Evolutionary conservation across 1,140 invertebrate genomes (phyloP).

Genomic region (Bombus breviceps): DNA sequence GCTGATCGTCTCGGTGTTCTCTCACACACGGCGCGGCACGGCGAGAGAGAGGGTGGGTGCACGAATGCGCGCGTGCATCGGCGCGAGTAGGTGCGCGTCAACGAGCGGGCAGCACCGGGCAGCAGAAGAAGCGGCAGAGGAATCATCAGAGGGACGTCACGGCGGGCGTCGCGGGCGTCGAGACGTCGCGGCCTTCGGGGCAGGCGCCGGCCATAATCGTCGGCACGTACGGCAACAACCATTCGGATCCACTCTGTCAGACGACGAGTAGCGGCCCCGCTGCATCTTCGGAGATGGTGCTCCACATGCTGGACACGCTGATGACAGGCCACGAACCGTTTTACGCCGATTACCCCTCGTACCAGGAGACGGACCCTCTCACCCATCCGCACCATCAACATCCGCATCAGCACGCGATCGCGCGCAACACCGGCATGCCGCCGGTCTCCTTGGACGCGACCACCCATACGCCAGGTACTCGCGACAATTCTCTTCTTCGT

Average conservation of each 20-base stretch:
- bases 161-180: slow-evolving; percentile 81
- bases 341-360: slow-evolving; percentile 81
- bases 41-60: neutral
- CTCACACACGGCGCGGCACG: neutral
- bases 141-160: slow-evolving; percentile 74
- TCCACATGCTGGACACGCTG: slow-evolving; percentile 80
- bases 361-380: slow-evolving; percentile 77
- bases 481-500: neutral
- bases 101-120: slow-evolving; percentile 24
- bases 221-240: slow-evolving; percentile 59
- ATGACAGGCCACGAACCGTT: slow-evolving; percentile 80
- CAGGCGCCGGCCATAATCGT: slow-evolving; percentile 74
- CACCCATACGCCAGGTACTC: slow-evolving; percentile 81
- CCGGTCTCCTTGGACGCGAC: slow-evolving; percentile 79
- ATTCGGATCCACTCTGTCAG: slow-evolving; percentile 30
- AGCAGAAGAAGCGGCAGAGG: neutral
- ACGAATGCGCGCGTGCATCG: slow-evolving; percentile 52
- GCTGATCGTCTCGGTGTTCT: neutral
- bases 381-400: slow-evolving; percentile 71
- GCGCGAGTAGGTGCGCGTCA: slow-evolving; percentile 34
- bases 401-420: slow-evolving; percentile 66
- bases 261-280: slow-evolving; percentile 58
- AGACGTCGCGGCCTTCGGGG: slow-evolving; percentile 79
- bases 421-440: slow-evolving; percentile 71
- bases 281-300: slow-evolving; percentile 80